Evolutionary conservation across 2,113 vertebrate genomes (phyloP), one percentile per base, ranked within the genome.

Genomic region (Tretioscincus oriximinensis): DNA sequence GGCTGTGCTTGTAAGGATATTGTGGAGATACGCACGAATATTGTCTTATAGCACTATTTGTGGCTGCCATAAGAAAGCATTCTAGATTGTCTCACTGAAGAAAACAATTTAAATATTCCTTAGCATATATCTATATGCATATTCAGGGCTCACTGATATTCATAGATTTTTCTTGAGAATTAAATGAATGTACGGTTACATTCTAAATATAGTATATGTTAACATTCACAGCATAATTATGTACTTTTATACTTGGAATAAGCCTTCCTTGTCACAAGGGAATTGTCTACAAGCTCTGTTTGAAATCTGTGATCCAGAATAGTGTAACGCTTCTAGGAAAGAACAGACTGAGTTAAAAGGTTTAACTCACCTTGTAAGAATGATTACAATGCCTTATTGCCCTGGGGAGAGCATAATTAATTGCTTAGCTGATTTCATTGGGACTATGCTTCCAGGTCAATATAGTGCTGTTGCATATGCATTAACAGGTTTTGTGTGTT

Each of bases 401-500:
- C 31, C 26, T 45, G 24, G 67, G 63, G 7, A 28, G 21, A 65
- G 24, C 51, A 77, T 77, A 47, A 68, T 77, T 67, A 77, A 77
- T 77, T 77, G 76, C 31, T 77, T 77, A 67, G 76, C 67, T 54
- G 64, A 67, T 77, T 54, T 64, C 63, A 77, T 31, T 66, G 76
- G n/a, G 76, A 51, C 28, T 77, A 29, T 24, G 21, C 47, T 63
- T 77, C 61, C 28, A 77, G 66, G 76, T 77, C 76, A 77, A 67
- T 41, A 54, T 28, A 67, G 76, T 29, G 5, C n/a, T 77, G n/a
- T 67, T 77, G 49, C 28, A 74, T 74, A 86, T 80, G 86, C 85
- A 81, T 91, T 92, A 90, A 84, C 88, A 91, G 70, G 71, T 84
- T 73, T 54, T 88, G 69, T 85, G 68, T 47, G 63, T 88, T 87